Evolutionary conservation across 2,113 vertebrate species (phyloP).

Genomic region (Gymnogyps californianus): DNA sequence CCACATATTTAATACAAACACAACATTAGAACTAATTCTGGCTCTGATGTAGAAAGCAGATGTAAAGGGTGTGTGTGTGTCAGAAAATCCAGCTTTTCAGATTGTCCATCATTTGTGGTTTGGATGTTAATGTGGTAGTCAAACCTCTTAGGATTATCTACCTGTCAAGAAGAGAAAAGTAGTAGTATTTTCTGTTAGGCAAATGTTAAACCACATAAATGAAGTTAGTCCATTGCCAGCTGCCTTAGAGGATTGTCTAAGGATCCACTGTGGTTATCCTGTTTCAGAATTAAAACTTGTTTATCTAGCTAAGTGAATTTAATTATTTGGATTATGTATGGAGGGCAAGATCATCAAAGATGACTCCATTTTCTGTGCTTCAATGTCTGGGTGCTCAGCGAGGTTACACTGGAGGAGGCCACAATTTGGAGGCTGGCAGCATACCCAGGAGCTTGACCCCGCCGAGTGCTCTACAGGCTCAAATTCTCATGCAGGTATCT

Average conservation of each 20-base stretch:
- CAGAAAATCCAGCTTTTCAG: slow-evolving; percentile 63
- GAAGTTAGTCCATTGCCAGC: slow-evolving; percentile 41
- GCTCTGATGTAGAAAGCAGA: slow-evolving; percentile 60
- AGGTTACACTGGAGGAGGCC: not conserved
- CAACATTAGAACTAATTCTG: slow-evolving; percentile 56
- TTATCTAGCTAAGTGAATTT: slow-evolving; percentile 50
- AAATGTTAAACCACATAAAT: slow-evolving; percentile 64
- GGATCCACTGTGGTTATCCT: slow-evolving; percentile 30
- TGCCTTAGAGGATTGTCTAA: slow-evolving; percentile 47
- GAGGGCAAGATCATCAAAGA: not conserved
- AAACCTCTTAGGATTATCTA: slow-evolving; percentile 66
- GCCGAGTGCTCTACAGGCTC: not conserved
- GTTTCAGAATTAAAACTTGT: slow-evolving; percentile 53
- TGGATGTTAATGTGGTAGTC: slow-evolving; percentile 53
- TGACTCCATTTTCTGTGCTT: not conserved
- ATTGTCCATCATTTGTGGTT: slow-evolving; percentile 59
- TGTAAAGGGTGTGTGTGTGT: slow-evolving; percentile 24
- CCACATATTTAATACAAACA: slow-evolving; percentile 58
- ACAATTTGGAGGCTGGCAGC: not conserved
- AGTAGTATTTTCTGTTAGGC: slow-evolving; percentile 43
- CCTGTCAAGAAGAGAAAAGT: slow-evolving; percentile 53
- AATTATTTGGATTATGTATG: slow-evolving; percentile 31
- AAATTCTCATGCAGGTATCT: not conserved
- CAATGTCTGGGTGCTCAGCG: not conserved
- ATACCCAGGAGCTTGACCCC: not conserved